These are phyloP conservation scores for Aplodontia rufa DNA, from an alignment of 2,113 vertebrate species.

Conservation along the genomic window DNA sequence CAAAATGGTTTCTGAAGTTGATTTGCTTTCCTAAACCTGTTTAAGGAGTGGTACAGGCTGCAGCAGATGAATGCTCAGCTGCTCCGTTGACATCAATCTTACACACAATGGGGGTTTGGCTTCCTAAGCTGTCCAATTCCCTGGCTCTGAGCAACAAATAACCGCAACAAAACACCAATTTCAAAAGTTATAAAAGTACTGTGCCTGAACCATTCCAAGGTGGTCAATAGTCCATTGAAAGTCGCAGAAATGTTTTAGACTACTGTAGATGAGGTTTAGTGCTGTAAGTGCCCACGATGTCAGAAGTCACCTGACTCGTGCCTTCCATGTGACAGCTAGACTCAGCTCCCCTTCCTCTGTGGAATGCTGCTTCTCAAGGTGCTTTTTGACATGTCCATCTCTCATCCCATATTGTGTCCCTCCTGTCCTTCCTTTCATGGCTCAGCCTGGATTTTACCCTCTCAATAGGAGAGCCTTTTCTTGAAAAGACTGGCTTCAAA, in stretches of 20 bases:
- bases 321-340: too few species aligned
- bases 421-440: neutral
- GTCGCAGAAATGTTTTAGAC: neutral
- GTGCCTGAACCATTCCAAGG: neutral
- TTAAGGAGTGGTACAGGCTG: neutral
- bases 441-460: neutral
- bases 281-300: neutral
- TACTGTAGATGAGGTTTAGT: accelerated
- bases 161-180: neutral
- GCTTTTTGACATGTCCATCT: accelerated
- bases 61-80: neutral
- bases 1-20: conserved; percentile 49
- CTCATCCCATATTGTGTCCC: accelerated
- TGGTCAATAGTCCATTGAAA: neutral
- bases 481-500: neutral
- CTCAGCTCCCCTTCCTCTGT: neutral
- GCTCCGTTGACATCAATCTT: conserved; percentile 34
- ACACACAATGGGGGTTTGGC: neutral
- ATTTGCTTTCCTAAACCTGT: conserved; percentile 64
- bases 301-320: neutral
- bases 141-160: neutral
- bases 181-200: neutral
- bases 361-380: accelerated
- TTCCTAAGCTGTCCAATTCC: neutral
- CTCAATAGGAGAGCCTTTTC: neutral